These are phyloP conservation scores for Priocnemis perturbator DNA, from an alignment of 2,888 invertebrate genomes.

Conservation along the genomic window DNA sequence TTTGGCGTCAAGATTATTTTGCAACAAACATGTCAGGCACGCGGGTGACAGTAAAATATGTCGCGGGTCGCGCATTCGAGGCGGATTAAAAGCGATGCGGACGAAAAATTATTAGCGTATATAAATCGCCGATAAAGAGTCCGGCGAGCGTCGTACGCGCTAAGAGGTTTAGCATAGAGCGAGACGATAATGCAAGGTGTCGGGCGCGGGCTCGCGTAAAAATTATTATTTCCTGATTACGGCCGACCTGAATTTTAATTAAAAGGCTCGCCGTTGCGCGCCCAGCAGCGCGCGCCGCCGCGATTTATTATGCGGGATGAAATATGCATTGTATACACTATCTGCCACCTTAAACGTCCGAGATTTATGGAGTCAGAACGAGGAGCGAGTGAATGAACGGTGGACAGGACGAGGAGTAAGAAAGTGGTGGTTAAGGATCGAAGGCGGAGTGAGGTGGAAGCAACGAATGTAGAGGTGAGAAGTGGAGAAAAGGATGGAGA, in stretches of 20 bases:
- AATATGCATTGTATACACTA: constrained; percentile 50
- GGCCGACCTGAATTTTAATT: constrained; percentile 54
- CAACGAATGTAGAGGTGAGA: too few species aligned
- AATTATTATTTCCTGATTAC: constrained; percentile 54
- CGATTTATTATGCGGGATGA: constrained; percentile 55
- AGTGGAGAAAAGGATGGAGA: too few species aligned
- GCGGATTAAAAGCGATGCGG: too few species aligned
- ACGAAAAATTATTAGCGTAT: constrained; percentile 28
- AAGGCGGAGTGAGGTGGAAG: too few species aligned
- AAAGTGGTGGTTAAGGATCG: too few species aligned
- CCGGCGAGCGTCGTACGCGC: neutral
- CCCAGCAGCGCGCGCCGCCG: constrained; percentile 7
- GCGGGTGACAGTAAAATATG: too few species aligned
- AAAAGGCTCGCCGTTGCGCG: constrained; percentile 39
- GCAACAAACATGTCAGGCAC: too few species aligned
- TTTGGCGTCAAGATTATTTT: too few species aligned
- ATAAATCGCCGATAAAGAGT: constrained; percentile 24
- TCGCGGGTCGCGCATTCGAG: too few species aligned
- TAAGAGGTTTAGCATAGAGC: constrained; percentile 10
- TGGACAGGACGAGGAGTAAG: constrained; percentile 15
- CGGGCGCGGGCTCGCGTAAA: constrained; percentile 32
- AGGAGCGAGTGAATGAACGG: constrained; percentile 2
- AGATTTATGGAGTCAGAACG: constrained; percentile 46
- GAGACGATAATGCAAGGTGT: constrained; percentile 37
- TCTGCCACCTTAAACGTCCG: constrained; percentile 41